These are phyloP conservation scores for Sitta carolinensis DNA, from an alignment of 2,797 vertebrate species.

Conservation along the genomic window DNA sequence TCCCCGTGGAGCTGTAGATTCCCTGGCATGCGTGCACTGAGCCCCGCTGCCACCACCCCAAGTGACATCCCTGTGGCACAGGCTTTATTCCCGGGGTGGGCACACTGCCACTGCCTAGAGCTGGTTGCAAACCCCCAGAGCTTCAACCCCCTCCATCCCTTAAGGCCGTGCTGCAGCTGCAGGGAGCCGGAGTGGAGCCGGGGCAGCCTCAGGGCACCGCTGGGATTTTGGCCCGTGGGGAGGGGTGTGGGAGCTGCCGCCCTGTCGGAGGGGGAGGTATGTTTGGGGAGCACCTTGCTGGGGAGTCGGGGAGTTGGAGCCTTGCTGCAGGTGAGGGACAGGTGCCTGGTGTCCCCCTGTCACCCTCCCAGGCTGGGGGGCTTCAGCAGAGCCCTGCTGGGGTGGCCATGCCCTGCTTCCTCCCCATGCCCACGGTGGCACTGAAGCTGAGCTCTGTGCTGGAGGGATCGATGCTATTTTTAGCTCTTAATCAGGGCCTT, in stretches of 20 bases:
- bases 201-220: neutral
- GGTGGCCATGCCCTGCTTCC: too few species aligned
- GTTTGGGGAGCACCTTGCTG: neutral
- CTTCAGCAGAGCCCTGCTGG: neutral
- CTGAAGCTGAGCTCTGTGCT: neutral
- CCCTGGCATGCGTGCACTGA: neutral
- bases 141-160: neutral
- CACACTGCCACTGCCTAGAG: neutral
- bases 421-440: fast-evolving
- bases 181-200: neutral
- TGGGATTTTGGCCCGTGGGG: neutral
- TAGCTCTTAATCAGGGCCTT: neutral
- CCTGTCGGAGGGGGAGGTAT: neutral
- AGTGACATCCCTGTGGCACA: neutral
- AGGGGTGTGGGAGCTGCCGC: neutral
- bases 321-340: neutral
- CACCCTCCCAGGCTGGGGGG: neutral
- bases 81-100: neutral
- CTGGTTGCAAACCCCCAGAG: neutral
- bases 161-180: neutral
- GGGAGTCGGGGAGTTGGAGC: neutral
- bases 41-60: neutral
- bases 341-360: neutral
- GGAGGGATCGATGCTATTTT: fast-evolving
- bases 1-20: neutral